phyloP scores from a whole-genome alignment of 1,140 invertebrate genomes.

The Magallana gigas region DNA sequence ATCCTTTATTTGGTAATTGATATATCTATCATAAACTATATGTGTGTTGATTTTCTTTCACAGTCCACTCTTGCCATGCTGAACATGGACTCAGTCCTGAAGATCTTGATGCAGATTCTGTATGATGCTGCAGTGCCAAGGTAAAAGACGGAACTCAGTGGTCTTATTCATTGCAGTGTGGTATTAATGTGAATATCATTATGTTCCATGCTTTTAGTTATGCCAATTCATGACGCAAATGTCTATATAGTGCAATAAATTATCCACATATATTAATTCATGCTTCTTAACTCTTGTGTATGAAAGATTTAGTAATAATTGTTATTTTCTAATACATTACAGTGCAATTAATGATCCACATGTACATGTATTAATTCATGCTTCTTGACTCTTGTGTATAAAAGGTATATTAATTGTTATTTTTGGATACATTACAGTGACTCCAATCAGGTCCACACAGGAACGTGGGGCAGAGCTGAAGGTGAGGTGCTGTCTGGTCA shows the following conservation, averaged over 20 bases:
- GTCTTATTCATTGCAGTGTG: background rate
- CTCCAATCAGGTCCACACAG: conserved; percentile 70
- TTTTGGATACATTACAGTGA: conserved; percentile 63
- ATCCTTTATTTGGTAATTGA: no score
- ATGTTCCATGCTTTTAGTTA: no score
- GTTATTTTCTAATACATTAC: conserved; percentile 19
- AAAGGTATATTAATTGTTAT: no score
- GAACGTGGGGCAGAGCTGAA: conserved; percentile 76
- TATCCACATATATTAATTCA: no score
- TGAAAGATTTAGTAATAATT: no score
- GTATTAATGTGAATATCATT: background rate
- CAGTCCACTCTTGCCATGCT: conserved; percentile 89
- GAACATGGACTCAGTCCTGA: conserved; percentile 89
- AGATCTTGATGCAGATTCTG: conserved; percentile 90
- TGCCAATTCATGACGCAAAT: no score
- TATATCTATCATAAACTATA: no score
- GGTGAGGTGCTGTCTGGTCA: conserved; percentile 58
- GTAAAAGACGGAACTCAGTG: conserved; percentile 51
- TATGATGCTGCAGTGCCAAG: conserved; percentile 85
- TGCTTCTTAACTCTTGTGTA: no score
- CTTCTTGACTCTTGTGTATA: no score
- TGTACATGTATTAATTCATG: no score
- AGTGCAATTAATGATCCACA: no score
- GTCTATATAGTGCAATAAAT: no score
- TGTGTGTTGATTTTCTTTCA: conserved; percentile 52